Evolutionary conservation across 2,888 invertebrate species (phyloP).

Genomic region (Lasioglossum vierecki): DNA sequence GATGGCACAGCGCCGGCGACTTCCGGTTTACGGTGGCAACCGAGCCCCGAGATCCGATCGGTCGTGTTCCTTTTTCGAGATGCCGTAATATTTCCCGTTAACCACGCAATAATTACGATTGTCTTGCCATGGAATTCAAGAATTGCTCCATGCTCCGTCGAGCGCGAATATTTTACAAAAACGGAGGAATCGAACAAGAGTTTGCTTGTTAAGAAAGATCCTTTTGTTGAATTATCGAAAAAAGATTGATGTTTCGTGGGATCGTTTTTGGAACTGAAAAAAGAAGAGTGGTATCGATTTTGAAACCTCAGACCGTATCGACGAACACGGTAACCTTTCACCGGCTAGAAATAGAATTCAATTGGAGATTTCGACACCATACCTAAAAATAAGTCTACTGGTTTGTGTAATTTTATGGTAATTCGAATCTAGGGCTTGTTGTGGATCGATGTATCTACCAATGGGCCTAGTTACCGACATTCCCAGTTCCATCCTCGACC

Average conservation of each 20-base stretch:
- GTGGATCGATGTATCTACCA: conserved; percentile 40
- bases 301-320: neutral
- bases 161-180: neutral
- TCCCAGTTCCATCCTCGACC: conserved; percentile 50
- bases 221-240: neutral
- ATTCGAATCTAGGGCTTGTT: conserved; percentile 36
- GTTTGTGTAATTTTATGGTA: conserved; percentile 43
- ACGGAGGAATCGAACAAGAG: neutral
- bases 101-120: conserved; percentile 18
- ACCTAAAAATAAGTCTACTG: conserved; percentile 11
- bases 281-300: neutral
- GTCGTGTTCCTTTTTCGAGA: conserved; percentile 25
- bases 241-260: neutral
- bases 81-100: conserved; percentile 36
- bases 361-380: conserved; percentile 9
- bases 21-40: conserved; percentile 57
- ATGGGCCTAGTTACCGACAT: conserved; percentile 59
- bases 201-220: neutral
- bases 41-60: conserved; percentile 34
- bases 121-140: neutral
- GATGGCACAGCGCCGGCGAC: conserved; percentile 50
- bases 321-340: neutral
- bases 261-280: neutral
- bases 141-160: neutral
- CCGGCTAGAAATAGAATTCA: neutral